These are phyloP conservation scores for Emydoidea blandingii DNA, from an alignment of 2,797 vertebrate species.

Conservation along the genomic window DNA sequence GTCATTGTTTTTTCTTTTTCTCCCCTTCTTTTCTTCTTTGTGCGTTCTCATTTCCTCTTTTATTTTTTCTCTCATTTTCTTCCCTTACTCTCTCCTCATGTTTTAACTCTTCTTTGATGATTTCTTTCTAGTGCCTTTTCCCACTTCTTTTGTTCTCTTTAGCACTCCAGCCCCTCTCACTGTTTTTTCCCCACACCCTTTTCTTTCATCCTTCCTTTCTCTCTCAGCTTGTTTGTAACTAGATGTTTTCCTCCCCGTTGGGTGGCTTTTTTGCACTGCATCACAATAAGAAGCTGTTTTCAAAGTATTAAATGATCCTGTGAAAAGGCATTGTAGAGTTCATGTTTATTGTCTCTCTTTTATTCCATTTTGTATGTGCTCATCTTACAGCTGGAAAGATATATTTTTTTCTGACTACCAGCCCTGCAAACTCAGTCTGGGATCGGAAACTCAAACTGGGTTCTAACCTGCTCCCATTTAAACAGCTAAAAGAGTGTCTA, in stretches of 20 bases:
- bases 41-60: background rate
- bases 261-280: accelerated
- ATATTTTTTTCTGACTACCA: background rate
- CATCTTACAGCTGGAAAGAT: background rate
- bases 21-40: background rate
- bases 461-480: background rate
- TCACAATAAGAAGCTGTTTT: background rate
- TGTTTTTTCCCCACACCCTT: background rate
- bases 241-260: background rate
- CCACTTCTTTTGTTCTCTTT: background rate
- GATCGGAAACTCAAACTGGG: background rate
- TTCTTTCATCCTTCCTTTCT: background rate
- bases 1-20: background rate
- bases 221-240: background rate
- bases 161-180: background rate
- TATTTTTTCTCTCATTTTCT: background rate
- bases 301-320: accelerated
- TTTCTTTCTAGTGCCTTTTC: background rate
- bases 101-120: background rate
- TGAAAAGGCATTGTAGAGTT: background rate
- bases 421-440: background rate
- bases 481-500: background rate
- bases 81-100: background rate
- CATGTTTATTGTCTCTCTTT: background rate
- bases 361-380: background rate